Evolutionary conservation across 2,888 invertebrate genomes (phyloP).

Genomic region (Ophion obscuratus): DNA sequence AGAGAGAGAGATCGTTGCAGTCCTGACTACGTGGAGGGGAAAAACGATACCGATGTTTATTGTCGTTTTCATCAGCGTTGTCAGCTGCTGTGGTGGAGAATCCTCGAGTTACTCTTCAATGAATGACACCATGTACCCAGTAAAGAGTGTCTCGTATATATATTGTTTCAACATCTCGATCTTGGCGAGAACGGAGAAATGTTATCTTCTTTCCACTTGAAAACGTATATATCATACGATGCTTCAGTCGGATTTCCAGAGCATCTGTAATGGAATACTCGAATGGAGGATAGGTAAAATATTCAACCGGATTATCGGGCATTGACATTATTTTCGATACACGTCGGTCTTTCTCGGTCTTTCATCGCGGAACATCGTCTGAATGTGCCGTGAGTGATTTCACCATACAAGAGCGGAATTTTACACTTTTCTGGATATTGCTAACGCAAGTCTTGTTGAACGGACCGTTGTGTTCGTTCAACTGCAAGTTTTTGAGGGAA

Average conservation of each 20-base stretch:
- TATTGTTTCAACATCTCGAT: slow-evolving; percentile 47
- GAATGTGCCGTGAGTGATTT: no score
- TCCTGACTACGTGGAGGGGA: slow-evolving; percentile 14
- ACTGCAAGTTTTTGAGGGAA: no score
- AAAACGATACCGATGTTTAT: slow-evolving; percentile 60
- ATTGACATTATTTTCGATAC: slow-evolving; percentile 1
- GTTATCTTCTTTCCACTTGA: slow-evolving; percentile 9
- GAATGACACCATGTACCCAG: slow-evolving; percentile 57
- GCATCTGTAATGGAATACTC: slow-evolving; percentile 2
- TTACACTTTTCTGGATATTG: no score
- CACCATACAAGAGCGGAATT: no score
- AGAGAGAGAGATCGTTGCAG: neutral
- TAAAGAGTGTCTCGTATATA: slow-evolving; percentile 41
- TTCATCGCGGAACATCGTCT: neutral
- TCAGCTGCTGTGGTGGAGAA: slow-evolving; percentile 38
- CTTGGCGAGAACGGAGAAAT: neutral
- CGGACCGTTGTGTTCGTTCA: no score
- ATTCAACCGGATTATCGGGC: neutral
- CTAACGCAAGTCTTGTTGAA: no score
- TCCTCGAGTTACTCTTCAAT: slow-evolving; percentile 61
- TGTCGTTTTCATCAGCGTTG: slow-evolving; percentile 64
- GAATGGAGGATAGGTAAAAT: neutral
- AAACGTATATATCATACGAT: neutral
- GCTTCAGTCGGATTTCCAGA: neutral
- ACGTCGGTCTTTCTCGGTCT: neutral